Evolutionary conservation across 2,113 vertebrate species (phyloP).

Genomic region (Sardina pilchardus): DNA sequence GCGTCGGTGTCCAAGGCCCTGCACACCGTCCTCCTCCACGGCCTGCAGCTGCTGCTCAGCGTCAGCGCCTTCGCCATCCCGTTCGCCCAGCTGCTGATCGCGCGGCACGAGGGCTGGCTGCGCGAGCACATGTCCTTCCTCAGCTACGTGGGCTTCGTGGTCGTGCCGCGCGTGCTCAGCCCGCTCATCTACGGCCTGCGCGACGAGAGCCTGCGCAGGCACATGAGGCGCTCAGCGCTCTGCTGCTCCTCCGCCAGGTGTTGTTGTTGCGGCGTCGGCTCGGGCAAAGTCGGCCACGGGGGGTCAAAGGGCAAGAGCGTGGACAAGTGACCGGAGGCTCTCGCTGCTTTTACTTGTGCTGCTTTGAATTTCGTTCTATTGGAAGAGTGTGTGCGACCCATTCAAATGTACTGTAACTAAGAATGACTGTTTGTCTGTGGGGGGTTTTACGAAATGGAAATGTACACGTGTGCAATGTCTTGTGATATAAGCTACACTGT

Average conservation of each 20-base stretch:
- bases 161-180: conserved; percentile 70
- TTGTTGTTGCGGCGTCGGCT: no score
- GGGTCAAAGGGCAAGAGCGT: not conserved
- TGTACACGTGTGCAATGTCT: not conserved
- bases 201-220: conserved; percentile 60
- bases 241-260: conserved; percentile 30
- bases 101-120: conserved; percentile 35
- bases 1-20: conserved; percentile 65
- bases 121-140: conserved; percentile 58
- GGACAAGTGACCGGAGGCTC: not conserved
- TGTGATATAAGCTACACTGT: not conserved
- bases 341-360: not conserved
- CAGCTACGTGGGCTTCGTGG: conserved; percentile 65
- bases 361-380: not conserved
- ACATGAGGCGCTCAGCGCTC: conserved; percentile 50
- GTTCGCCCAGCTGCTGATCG: conserved; percentile 54
- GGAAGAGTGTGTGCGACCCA: no score
- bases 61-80: conserved; percentile 64
- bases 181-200: conserved; percentile 72
- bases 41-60: conserved; percentile 69
- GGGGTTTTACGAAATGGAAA: not conserved
- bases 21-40: conserved; percentile 72
- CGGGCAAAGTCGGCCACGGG: not conserved
- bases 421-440: not conserved
- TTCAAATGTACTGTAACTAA: not conserved